phyloP scores from a whole-genome alignment of 2,113 vertebrate genomes.

The Pandion haliaetus region DNA sequence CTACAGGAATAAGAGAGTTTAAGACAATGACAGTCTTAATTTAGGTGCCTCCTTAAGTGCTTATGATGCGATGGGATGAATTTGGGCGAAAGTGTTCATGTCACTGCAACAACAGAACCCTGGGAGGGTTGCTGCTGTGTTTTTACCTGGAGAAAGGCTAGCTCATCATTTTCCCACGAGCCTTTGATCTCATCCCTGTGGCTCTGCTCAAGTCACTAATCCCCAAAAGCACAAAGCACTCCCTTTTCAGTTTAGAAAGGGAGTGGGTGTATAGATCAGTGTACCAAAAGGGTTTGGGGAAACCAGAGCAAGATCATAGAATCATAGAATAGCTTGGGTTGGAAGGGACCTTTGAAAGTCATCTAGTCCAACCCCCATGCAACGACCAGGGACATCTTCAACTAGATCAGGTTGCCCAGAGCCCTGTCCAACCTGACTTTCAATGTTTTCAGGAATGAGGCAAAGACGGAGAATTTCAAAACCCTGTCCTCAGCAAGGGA shows the following conservation, averaged over 20 bases:
- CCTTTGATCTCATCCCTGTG: constrained; percentile 8
- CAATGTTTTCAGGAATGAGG: too few relatives aligned
- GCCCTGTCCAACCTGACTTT: too few relatives aligned
- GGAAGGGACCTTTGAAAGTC: too few relatives aligned
- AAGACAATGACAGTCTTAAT: background rate
- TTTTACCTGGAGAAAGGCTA: background rate
- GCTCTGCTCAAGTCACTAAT: constrained; percentile 20
- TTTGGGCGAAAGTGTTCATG: background rate
- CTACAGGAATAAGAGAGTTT: background rate
- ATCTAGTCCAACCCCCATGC: too few relatives aligned
- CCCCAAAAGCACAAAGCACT: background rate
- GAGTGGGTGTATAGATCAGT: background rate
- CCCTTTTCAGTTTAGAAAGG: background rate
- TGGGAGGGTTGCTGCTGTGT: background rate
- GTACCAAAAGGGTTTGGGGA: background rate
- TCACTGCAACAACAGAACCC: background rate
- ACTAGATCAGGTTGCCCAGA: too few relatives aligned
- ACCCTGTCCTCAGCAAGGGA: background rate
- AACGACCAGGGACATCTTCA: too few relatives aligned
- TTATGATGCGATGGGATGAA: background rate
- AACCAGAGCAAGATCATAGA: background rate
- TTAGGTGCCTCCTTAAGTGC: background rate
- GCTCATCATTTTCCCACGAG: background rate
- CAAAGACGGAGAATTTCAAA: background rate
- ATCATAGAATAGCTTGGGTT: too few relatives aligned